Percentiles rank a stretch among this genome's conserved stretches.
Evolutionary conservation across 2,113 vertebrate species (phyloP).

Genomic region (Percina caprodes): DNA sequence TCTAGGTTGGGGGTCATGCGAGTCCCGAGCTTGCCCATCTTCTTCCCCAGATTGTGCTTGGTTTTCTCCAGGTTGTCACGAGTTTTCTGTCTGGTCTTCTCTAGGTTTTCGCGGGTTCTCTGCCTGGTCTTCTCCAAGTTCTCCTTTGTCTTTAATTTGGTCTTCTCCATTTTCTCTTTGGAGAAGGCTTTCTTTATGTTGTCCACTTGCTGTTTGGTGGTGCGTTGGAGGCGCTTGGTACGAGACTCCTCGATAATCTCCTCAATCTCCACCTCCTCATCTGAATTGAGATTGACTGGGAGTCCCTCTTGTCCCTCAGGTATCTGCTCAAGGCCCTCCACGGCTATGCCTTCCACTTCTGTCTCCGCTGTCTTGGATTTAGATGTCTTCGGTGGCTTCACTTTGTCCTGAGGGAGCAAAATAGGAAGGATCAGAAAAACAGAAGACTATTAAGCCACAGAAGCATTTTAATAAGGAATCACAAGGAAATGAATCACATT

Average conservation of each 20-base stretch:
- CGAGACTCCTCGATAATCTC: constrained; percentile 96
- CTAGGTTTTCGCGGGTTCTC: constrained; percentile 94
- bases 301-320: constrained; percentile 82
- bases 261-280: constrained; percentile 95
- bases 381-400: constrained; percentile 86
- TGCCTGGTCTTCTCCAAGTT: constrained; percentile 96
- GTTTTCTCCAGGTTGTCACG: constrained; percentile 97
- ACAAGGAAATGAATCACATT: background rate
- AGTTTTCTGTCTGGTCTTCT: constrained; percentile 93
- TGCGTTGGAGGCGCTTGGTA: constrained; percentile 92
- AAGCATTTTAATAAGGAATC: background rate
- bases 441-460: background rate
- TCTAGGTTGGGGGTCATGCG: constrained; percentile 93
- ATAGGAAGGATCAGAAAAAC: constrained; percentile 19
- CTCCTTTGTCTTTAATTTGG: constrained; percentile 92
- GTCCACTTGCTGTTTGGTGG: constrained; percentile 92
- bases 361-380: constrained; percentile 87
- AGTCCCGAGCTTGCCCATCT: constrained; percentile 94
- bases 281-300: constrained; percentile 86
- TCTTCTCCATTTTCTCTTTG: constrained; percentile 95
- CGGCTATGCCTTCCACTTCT: constrained; percentile 75
- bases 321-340: constrained; percentile 75
- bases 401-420: constrained; percentile 87
- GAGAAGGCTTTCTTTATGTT: constrained; percentile 98
- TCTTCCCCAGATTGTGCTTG: constrained; percentile 92